phyloP scores from a whole-genome alignment of 2,797 vertebrate genomes.

The Helarctos malayanus region DNA sequence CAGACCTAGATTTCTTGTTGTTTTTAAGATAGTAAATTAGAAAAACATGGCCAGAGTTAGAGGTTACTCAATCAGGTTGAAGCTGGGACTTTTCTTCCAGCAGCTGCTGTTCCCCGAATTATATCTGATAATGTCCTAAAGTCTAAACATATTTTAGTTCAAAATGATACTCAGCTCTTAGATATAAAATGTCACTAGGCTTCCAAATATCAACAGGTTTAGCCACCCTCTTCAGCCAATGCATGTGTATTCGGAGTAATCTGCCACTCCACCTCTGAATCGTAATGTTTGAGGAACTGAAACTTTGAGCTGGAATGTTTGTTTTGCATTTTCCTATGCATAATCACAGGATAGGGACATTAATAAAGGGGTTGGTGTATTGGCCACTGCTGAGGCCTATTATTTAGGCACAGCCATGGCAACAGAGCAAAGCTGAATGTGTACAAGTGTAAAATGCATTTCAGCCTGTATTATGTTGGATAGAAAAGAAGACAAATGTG shows the following conservation, averaged over 20 bases:
- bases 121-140: constrained; percentile 88
- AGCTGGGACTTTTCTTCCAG: constrained; percentile 84
- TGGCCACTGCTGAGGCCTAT: constrained; percentile 53
- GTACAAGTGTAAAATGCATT: constrained; percentile 12
- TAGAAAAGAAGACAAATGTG: constrained; percentile 60
- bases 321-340: constrained; percentile 80
- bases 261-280: constrained; percentile 65
- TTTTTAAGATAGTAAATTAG: constrained; percentile 89
- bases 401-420: constrained; percentile 76
- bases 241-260: constrained; percentile 74
- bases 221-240: constrained; percentile 77
- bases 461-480: not conserved
- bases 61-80: constrained; percentile 88
- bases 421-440: constrained; percentile 9
- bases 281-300: constrained; percentile 79
- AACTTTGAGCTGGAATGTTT: constrained; percentile 82
- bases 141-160: constrained; percentile 88
- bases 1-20: constrained; percentile 83
- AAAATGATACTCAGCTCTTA: constrained; percentile 86
- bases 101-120: constrained; percentile 84
- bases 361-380: constrained; percentile 78
- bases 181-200: constrained; percentile 86
- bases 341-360: constrained; percentile 83
- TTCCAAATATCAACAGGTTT: constrained; percentile 80
- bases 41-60: constrained; percentile 89